Conservation (phyloP, 2,888 invertebrate species). For the Pterostichus niger region DNA sequence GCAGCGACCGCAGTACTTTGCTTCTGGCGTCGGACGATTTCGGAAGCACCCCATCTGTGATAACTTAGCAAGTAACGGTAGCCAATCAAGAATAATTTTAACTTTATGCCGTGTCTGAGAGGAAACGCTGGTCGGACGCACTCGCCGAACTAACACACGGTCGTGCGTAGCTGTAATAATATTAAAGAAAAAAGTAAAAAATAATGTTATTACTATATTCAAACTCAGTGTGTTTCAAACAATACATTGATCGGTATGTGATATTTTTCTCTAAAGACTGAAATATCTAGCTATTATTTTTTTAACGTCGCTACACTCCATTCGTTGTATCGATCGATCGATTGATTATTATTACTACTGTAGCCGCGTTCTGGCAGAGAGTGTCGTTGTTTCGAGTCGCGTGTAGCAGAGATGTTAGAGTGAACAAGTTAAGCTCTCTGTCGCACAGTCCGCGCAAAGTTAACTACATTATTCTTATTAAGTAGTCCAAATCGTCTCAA, state of each 20-base stretch:
- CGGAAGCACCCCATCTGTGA: conserved; percentile 75
- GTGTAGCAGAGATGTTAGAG: conserved; percentile 31
- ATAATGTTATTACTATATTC: conserved; percentile 63
- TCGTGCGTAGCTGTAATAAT: conserved; percentile 52
- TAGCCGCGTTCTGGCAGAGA: conserved; percentile 62
- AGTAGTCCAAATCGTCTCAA: conserved; percentile 59
- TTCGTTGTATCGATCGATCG: conserved; percentile 63
- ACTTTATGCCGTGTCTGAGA: conserved; percentile 75
- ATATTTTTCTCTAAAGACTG: conserved; percentile 80
- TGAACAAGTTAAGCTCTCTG: conserved; percentile 38
- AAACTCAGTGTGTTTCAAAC: conserved; percentile 63
- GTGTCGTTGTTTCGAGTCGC: conserved; percentile 40
- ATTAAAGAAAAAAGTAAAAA: conserved; percentile 46
- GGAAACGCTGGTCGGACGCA: conserved; percentile 72
- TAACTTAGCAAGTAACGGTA: conserved; percentile 77
- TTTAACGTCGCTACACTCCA: conserved; percentile 70
- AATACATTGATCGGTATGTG: conserved; percentile 76
- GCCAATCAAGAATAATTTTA: conserved; percentile 77
- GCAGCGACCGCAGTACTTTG: conserved; percentile 67
- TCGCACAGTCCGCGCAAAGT: conserved; percentile 61
- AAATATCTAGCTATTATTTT: conserved; percentile 77
- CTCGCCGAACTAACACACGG: conserved; percentile 38
- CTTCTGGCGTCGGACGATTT: conserved; percentile 10
- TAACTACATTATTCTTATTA: conserved; percentile 66
- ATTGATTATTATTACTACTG: conserved; percentile 60